Evolutionary conservation across 2,797 vertebrate species (phyloP), one percentile per base, ranked within the genome.

Genomic region (Sebastes cheni): DNA sequence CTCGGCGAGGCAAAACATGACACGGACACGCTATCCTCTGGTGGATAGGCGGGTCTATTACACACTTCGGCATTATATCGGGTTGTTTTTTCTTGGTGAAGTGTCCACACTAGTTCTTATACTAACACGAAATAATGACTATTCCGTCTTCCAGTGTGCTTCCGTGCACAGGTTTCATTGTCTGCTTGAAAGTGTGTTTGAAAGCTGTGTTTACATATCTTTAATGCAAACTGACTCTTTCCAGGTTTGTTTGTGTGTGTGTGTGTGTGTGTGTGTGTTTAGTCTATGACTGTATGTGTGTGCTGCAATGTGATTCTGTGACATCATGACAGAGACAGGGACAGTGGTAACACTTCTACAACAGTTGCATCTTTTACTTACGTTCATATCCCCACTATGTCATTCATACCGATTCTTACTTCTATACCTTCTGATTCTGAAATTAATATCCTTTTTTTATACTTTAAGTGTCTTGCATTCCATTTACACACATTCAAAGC

Each of bases 231-330:
- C 4, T 4, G 22, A 55, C 46, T 59, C 5, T 62, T 18, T 32
- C 18, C 7, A 27, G 1, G 8, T 71, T 25, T 64, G 0, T 60
- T 20, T 69, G 13, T 36, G 0, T 60, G 18, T 55, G 8, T 1
- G 4, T 60, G 18, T 55, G 8, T 1, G 4, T 59, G 39, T 1
- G 5, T 64, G 39, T 69, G 23, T 46, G 18, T 29, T 18, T 62
- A 52, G 58, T 64, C 42, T 4, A 9, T 36, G 18, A 32, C n/a
- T 65, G 36, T 55, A 20, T 22, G 91, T 89, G 90, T 89, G 91
- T 86, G 32, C 6, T 81, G 34, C 46, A 54, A 56, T 64, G 58
- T 39, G 11, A 36, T 20, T 42, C 10, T 74, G 30, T 61, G 16
- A 29, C 32, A 66, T 3, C 16, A 36, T 30, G 11, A 58, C 13